Evolutionary conservation across 2,888 invertebrate genomes (phyloP).

Genomic region (Rhagonycha lutea): DNA sequence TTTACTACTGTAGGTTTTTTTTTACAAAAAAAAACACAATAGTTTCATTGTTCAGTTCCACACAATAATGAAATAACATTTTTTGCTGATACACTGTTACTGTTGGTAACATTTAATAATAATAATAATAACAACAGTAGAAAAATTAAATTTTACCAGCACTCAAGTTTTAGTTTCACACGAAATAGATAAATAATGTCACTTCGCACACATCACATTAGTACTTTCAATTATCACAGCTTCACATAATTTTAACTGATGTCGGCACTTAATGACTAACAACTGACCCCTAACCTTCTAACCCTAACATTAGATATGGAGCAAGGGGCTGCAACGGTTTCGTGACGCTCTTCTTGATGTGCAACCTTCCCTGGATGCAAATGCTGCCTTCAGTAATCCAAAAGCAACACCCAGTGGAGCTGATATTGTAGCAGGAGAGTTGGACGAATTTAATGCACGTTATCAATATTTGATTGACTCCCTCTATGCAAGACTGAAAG

Average conservation of each 20-base stretch:
- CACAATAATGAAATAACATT: background rate
- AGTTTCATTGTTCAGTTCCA: background rate
- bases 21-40: background rate
- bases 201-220: slow-evolving; percentile 10
- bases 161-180: background rate
- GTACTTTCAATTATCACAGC: slow-evolving; percentile 14
- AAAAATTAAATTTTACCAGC: background rate
- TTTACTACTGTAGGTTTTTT: background rate
- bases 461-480: slow-evolving; percentile 74
- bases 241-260: slow-evolving; percentile 31
- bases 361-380: slow-evolving; percentile 77
- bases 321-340: slow-evolving; percentile 83
- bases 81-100: background rate
- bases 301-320: slow-evolving; percentile 75
- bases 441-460: slow-evolving; percentile 80
- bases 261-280: slow-evolving; percentile 54
- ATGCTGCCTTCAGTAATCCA: slow-evolving; percentile 48
- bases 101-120: background rate
- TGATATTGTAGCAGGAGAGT: slow-evolving; percentile 75
- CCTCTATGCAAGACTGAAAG: slow-evolving; percentile 70
- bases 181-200: slow-evolving; percentile 2
- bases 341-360: slow-evolving; percentile 81
- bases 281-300: slow-evolving; percentile 62
- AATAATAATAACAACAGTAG: background rate
- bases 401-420: slow-evolving; percentile 60